Conservation (phyloP, 2,113 vertebrate species). For the Neodon shergylaensis region DNA sequence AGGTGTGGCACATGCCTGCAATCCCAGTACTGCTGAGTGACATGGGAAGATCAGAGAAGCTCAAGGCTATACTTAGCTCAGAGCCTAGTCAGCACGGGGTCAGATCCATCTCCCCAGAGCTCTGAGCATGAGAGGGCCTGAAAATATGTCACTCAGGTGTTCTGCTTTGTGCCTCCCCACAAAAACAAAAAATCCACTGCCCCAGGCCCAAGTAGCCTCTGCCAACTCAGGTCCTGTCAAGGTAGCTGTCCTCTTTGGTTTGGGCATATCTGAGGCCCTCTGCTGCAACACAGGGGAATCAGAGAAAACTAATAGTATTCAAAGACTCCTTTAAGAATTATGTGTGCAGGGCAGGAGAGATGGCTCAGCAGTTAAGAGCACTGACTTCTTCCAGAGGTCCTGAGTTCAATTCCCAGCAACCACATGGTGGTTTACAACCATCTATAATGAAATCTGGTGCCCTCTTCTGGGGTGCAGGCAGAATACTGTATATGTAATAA, state of each 20-base stretch:
- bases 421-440: too few species aligned
- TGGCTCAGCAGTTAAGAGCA: too few species aligned
- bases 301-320: not conserved
- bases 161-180: not conserved
- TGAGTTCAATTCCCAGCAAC: too few species aligned
- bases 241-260: too few species aligned
- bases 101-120: fast-evolving
- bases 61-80: not conserved
- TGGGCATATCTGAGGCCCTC: not conserved
- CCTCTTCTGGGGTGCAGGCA: too few species aligned
- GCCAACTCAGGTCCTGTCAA: fast-evolving
- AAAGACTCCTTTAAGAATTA: not conserved
- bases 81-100: not conserved
- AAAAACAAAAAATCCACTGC: not conserved
- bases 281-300: not conserved
- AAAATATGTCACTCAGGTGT: too few species aligned
- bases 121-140: not conserved
- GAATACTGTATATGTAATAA: too few species aligned
- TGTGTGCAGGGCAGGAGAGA: too few species aligned
- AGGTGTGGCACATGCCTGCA: not conserved
- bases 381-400: too few species aligned
- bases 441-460: too few species aligned
- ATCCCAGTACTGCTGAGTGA: not conserved
- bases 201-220: not conserved
- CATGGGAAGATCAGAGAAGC: not conserved